Evolutionary conservation across 1,140 invertebrate genomes (phyloP).

Genomic region (Dufourea novaeangliae): DNA sequence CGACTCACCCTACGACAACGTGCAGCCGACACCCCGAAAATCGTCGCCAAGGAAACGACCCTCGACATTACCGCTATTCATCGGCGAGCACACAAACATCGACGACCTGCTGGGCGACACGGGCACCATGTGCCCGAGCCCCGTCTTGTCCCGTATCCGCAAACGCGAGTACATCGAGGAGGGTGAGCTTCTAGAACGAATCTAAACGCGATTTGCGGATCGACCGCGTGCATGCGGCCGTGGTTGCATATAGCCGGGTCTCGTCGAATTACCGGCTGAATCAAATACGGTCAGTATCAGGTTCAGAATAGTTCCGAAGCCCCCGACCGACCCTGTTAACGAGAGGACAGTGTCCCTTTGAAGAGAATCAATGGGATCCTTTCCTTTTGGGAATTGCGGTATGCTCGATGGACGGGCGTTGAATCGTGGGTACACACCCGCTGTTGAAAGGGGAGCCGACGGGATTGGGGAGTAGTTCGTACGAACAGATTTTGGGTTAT

Average conservation of each 20-base stretch:
- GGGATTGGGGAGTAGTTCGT: constrained; percentile 28
- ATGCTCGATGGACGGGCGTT: constrained; percentile 29
- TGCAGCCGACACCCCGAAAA: constrained; percentile 76
- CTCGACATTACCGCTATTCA: constrained; percentile 84
- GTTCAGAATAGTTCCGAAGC: constrained; percentile 19
- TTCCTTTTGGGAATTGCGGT: constrained; percentile 38
- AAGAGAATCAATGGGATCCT: constrained; percentile 34
- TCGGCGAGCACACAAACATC: constrained; percentile 90
- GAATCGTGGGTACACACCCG: constrained; percentile 25
- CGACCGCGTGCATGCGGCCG: constrained; percentile 18
- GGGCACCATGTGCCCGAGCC: constrained; percentile 66
- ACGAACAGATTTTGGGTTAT: constrained; percentile 34
- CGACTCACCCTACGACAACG: constrained; percentile 87
- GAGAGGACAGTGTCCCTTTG: constrained; percentile 32
- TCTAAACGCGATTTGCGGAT: constrained; percentile 47
- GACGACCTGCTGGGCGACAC: constrained; percentile 89
- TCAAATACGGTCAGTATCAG: constrained; percentile 12
- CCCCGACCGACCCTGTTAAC: constrained; percentile 72
- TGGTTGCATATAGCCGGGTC: constrained; percentile 16
- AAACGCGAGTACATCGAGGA: constrained; percentile 62
- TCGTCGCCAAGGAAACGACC: constrained; percentile 70
- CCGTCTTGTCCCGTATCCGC: constrained; percentile 66
- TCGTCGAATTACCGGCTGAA: constrained; percentile 45
- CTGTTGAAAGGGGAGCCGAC: constrained; percentile 15
- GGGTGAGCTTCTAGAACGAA: constrained; percentile 67